phyloP scores from a whole-genome alignment of 2,888 invertebrate species.

The Dasysyrphus tricinctus region DNA sequence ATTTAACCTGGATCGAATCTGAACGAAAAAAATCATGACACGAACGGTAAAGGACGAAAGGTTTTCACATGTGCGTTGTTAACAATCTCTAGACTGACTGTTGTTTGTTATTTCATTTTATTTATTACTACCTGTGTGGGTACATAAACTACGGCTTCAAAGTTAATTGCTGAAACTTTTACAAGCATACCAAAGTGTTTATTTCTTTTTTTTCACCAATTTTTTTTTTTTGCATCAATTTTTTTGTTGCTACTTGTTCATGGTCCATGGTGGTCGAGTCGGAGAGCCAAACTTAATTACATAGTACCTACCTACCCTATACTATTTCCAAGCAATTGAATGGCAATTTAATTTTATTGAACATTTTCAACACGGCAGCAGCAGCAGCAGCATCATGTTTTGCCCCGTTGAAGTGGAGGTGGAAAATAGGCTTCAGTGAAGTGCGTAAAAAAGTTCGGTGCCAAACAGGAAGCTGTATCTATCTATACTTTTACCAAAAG shows the following conservation, averaged over 20 bases:
- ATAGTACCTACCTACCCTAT: conserved; percentile 36
- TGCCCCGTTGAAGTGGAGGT: neutral
- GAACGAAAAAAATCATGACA: neutral
- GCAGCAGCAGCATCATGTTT: neutral
- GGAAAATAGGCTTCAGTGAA: conserved; percentile 1
- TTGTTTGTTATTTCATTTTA: neutral
- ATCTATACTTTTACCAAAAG: neutral
- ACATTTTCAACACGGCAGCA: conserved; percentile 31
- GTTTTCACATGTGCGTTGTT: neutral
- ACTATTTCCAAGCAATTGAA: conserved; percentile 58
- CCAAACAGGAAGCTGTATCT: neutral
- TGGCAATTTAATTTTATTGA: conserved; percentile 70
- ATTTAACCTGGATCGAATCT: conserved; percentile 14
- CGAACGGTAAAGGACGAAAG: neutral
- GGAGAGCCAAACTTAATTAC: conserved; percentile 60
- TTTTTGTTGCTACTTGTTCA: neutral
- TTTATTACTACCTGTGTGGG: conserved; percentile 21
- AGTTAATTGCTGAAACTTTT: conserved; percentile 65
- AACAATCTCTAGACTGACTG: neutral
- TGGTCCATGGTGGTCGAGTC: conserved; percentile 13
- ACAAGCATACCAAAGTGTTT: conserved; percentile 36
- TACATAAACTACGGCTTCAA: conserved; percentile 27
- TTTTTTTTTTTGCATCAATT: neutral
- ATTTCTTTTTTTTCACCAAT: neutral
- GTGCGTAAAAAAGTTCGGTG: neutral